Evolutionary conservation across 1,140 invertebrate genomes (phyloP).

Genomic region (Drosophila equinoxialis): DNA sequence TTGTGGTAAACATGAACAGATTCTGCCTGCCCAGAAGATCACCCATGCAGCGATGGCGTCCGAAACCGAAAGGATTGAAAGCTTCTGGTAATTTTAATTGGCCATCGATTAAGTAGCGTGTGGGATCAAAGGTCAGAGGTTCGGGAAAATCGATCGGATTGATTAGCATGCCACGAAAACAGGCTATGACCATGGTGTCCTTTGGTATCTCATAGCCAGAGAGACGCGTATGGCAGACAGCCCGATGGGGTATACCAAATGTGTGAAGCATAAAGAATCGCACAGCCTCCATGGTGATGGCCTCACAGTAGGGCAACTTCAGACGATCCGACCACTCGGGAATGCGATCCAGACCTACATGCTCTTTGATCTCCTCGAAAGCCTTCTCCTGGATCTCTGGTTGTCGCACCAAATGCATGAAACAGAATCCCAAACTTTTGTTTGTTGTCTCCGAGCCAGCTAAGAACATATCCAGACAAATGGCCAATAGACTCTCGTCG

Average conservation of each 20-base stretch:
- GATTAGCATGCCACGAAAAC: conserved; percentile 90
- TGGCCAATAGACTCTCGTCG: conserved; percentile 89
- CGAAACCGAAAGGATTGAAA: conserved; percentile 91
- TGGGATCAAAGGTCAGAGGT: conserved; percentile 87
- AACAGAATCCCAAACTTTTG: conserved; percentile 90
- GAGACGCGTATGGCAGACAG: conserved; percentile 88
- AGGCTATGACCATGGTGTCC: conserved; percentile 93
- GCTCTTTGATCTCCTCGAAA: conserved; percentile 90
- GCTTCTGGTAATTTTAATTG: conserved; percentile 87
- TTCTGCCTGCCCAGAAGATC: conserved; percentile 93
- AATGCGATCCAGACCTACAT: conserved; percentile 87
- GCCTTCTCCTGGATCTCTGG: conserved; percentile 91
- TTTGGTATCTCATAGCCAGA: conserved; percentile 90
- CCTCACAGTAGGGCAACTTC: conserved; percentile 90
- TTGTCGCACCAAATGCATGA: conserved; percentile 90
- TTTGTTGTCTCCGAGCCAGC: conserved; percentile 92
- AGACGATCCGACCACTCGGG: conserved; percentile 88
- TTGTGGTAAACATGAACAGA: conserved; percentile 91
- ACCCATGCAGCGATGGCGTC: conserved; percentile 93
- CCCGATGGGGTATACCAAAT: conserved; percentile 91
- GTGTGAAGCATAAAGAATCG: conserved; percentile 91
- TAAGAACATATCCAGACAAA: conserved; percentile 92
- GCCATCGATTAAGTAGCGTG: conserved; percentile 89
- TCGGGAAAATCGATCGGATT: conserved; percentile 88
- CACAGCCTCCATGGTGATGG: conserved; percentile 89